phyloP scores from a whole-genome alignment of 92 coral and sea anemone genomes.

The Palythoa caribaeorum region DNA sequence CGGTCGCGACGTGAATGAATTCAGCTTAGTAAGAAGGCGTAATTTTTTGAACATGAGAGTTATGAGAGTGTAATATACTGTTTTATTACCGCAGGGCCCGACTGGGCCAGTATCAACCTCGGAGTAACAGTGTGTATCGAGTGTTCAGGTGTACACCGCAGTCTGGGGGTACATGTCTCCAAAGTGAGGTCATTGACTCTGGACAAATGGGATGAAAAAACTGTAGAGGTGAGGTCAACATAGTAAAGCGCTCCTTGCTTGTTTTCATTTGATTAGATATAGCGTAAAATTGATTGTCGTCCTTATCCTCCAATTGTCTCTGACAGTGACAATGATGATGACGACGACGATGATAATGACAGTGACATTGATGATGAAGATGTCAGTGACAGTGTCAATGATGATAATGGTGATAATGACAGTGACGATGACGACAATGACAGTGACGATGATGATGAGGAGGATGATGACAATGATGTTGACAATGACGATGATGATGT shows the following conservation, averaged over 20 bases:
- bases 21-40: background rate
- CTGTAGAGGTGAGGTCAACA: constrained; percentile 79
- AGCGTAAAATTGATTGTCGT: no score
- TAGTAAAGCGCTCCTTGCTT: background rate
- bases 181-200: constrained; percentile 95
- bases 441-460: background rate
- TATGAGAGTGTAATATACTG: background rate
- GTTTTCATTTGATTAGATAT: background rate
- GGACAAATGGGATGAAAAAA: constrained; percentile 97
- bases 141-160: constrained; percentile 98
- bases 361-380: background rate
- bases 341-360: background rate
- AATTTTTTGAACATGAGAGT: background rate
- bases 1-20: background rate
- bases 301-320: no score
- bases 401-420: background rate
- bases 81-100: constrained; percentile 77
- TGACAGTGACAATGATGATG: background rate
- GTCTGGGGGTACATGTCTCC: constrained; percentile 97
- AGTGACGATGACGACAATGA: background rate
- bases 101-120: constrained; percentile 98
- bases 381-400: background rate
- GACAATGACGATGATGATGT: background rate
- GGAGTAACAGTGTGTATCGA: constrained; percentile 95
- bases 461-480: background rate